Evolutionary conservation across 2,797 vertebrate genomes (phyloP), one percentile per base, ranked within the genome.

Genomic region (Schizopygopsis pylzovi): DNA sequence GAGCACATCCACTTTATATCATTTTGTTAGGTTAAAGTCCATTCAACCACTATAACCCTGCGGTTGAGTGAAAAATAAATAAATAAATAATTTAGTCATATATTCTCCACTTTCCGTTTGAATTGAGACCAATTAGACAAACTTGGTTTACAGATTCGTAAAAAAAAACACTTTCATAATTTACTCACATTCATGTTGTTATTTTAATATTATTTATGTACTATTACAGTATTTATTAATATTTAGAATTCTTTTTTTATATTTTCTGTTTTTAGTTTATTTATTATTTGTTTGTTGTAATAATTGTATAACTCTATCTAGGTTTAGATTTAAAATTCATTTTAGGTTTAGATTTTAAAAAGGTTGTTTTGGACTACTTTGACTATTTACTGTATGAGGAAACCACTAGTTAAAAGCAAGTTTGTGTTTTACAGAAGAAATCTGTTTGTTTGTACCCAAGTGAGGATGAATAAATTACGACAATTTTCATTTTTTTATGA

Each of bases 21-120:
- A 43, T 76, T 49, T 49, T 49, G 43, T 61, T 54, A 84, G 67
- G 11, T 73, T 47, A 78, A 85, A 79, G 73, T 49, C 41, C 39
- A 70, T 81, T 87, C 18, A 68, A 52, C 75, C n/a, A 7, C n/a
- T 43, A 41, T 3, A 52, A 52, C 59, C 13, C 43, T 47, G 25
- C 1, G 1, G 18, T 39, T 20, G 16, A 39, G 18, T 20, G 16
- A 39, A 39, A 68, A 68, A 37, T 9, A 33, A 67, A 67, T n/a
- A 61, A n/a, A n/a, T n/a, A n/a, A 61, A 61, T 12, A 25, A 61
- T 10, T n/a, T 5, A 10, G 8, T 28, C 25, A 10, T 20, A 11
- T 49, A 52, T 20, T 20, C 47, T 20, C 16, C 15, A 52, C n/a
- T 52, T 52, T 33, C 45, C 49, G n/a, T 7, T 18, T 18, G 28